Percentiles rank a stretch among this genome's conserved stretches.
Conservation (phyloP, 2,888 invertebrate species). For the Ischnura elegans region DNA sequence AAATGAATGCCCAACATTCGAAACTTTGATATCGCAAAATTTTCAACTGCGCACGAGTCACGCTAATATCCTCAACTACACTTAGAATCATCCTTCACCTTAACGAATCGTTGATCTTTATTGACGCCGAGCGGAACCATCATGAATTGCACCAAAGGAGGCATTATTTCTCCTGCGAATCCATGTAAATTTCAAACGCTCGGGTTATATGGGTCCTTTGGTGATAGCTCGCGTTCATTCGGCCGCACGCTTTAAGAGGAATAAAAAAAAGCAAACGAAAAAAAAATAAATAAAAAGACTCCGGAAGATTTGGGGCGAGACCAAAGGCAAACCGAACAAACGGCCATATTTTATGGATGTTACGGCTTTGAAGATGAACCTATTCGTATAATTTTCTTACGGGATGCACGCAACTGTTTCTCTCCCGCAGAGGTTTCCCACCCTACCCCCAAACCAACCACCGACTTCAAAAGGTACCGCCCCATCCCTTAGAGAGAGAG, state of each 20-base stretch:
- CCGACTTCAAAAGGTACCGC: neutral
- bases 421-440: neutral
- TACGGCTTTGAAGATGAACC: slow-evolving; percentile 34
- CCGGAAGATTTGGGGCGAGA: neutral
- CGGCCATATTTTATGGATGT: slow-evolving; percentile 26
- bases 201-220: neutral
- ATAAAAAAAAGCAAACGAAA: too few species aligned
- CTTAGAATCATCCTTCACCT: too few species aligned
- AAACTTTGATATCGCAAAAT: too few species aligned
- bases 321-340: slow-evolving; percentile 5
- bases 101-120: neutral
- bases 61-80: too few species aligned
- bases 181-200: neutral
- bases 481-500: too few species aligned
- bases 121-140: neutral
- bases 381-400: neutral
- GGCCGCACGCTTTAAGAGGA: neutral
- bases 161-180: neutral
- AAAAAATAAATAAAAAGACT: too few species aligned
- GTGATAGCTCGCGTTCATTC: neutral
- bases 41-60: too few species aligned
- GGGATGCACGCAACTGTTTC: neutral
- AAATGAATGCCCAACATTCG: too few species aligned
- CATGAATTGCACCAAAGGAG: neutral
- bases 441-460: neutral